Evolutionary conservation across 2,888 invertebrate genomes (phyloP), one percentile per base, ranked within the genome.

Genomic region (Anarsia innoxiella): DNA sequence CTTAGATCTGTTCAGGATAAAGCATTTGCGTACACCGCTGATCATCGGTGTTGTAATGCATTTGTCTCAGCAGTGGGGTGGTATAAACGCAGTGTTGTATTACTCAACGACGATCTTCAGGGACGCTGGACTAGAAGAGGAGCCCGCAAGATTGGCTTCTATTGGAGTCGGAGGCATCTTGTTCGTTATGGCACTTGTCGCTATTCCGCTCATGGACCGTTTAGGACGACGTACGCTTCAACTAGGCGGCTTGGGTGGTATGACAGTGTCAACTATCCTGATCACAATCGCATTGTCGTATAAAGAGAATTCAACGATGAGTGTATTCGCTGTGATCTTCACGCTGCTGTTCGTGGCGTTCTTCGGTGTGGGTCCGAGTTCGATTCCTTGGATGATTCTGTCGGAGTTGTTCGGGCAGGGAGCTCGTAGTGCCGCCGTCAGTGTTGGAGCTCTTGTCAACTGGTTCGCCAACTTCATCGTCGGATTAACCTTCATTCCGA

Each of bases 201-300:
- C 91, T 4, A 90, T 92, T 42, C 91, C 91, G n/a, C 63, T 92
- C 48, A 92, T 92, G 89, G 92, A 92, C 61, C 80, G 89, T 11
- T 80, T 90, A 27, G 92, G 92, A 8, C 75, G 92, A 42, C 84
- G 92, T 34, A 90, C 90, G 0, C 74, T 92, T 31, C 92, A 92
- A 62, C 78, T 92, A 14, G 85, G 85, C 34, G 92, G 92, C 31
- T 86, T 92, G 1, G 90, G 86, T 3, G 92, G 92, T 32, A 92
- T 92, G 91, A 88, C 90, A 37, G 73, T 91, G 31, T 90, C 89
- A 68, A 90, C 90, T 36, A 86, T 91, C 42, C 86, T 91, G 45
- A 90, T 92, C 82, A 92, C 92, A 0, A 52, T 83, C 15, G 85
- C 85, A 0, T 75, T 78, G 41, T 83, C 83, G 1, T 79, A 78